A percentile compares a stretch with the other conserved stretches of the same genome.
These are phyloP conservation scores for Rhabdomys pumilio DNA, from an alignment of 2,797 vertebrate species.

Conservation along the genomic window DNA sequence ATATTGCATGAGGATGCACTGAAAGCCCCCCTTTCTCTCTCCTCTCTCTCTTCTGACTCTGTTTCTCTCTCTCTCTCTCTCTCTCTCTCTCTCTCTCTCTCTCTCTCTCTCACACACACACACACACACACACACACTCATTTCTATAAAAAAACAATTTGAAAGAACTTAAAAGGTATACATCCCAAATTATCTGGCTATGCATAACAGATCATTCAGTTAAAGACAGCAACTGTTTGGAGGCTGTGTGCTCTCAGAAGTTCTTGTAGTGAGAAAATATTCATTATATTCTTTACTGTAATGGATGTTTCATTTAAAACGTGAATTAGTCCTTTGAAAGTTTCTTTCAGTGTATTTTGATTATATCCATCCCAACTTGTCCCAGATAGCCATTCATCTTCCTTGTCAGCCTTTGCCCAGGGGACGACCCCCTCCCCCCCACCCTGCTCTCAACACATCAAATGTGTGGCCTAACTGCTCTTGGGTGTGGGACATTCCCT, in stretches of 20 bases:
- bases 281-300: slow-evolving; percentile 22
- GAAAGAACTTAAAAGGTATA: slow-evolving; percentile 53
- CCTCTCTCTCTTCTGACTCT: background rate
- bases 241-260: slow-evolving; percentile 51
- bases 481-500: background rate
- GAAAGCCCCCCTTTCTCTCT: background rate
- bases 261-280: slow-evolving; percentile 62
- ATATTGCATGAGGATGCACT: slow-evolving; percentile 28
- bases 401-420: background rate
- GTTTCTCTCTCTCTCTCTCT: background rate
- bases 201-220: slow-evolving; percentile 34
- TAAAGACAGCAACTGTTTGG: background rate
- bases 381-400: too few relatives aligned
- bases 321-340: background rate
- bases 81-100: background rate
- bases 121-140: background rate
- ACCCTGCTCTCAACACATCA: background rate
- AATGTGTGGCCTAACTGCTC: background rate
- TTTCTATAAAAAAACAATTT: slow-evolving; percentile 59
- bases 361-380: too few relatives aligned
- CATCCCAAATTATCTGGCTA: slow-evolving; percentile 51
- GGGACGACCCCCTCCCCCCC: too few relatives aligned
- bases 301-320: background rate
- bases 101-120: background rate
- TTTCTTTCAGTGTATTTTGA: background rate